Percentiles rank a stretch among this genome's conserved stretches.
These are phyloP conservation scores for Aporophyla lueneburgensis DNA, from an alignment of 2,888 invertebrate species.

Conservation along the genomic window DNA sequence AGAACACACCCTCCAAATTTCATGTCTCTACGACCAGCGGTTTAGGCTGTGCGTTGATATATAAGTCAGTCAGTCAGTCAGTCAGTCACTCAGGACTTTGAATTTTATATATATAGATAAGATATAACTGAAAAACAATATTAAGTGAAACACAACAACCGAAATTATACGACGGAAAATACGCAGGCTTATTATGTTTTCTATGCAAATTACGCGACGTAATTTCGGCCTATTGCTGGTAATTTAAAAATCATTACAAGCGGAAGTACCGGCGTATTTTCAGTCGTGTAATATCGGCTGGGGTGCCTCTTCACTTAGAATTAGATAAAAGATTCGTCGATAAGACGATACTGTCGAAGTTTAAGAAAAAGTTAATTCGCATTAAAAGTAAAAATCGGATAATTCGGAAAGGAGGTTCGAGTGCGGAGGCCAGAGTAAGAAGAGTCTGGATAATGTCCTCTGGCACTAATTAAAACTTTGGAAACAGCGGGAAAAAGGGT, in stretches of 20 bases:
- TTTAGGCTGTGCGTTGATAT: too few relatives aligned
- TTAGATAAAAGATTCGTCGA: conserved; percentile 56
- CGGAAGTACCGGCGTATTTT: not conserved
- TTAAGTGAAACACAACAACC: not conserved
- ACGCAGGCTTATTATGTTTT: not conserved
- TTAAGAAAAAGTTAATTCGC: conserved; percentile 74
- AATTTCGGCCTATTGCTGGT: not conserved
- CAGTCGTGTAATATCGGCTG: too few relatives aligned
- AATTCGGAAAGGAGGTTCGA: conserved; percentile 79
- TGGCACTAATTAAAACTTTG: conserved; percentile 90
- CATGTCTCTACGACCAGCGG: too few relatives aligned
- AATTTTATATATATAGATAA: too few relatives aligned
- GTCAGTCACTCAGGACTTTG: too few relatives aligned
- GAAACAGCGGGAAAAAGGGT: conserved; percentile 87
- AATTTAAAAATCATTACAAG: not conserved
- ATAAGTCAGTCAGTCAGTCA: too few relatives aligned
- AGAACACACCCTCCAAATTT: too few relatives aligned
- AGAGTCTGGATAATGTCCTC: conserved; percentile 88
- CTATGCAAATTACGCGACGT: not conserved
- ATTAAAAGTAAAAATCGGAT: conserved; percentile 79
- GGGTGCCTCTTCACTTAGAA: not conserved
- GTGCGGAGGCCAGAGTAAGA: conserved; percentile 80
- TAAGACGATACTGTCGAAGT: conserved; percentile 68
- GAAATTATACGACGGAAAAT: not conserved
- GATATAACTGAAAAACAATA: conserved; percentile 23